A percentile compares a stretch with the other conserved stretches of the same genome.
Evolutionary conservation across 1,140 invertebrate species (phyloP).

Genomic region (Lucilia cuprina): DNA sequence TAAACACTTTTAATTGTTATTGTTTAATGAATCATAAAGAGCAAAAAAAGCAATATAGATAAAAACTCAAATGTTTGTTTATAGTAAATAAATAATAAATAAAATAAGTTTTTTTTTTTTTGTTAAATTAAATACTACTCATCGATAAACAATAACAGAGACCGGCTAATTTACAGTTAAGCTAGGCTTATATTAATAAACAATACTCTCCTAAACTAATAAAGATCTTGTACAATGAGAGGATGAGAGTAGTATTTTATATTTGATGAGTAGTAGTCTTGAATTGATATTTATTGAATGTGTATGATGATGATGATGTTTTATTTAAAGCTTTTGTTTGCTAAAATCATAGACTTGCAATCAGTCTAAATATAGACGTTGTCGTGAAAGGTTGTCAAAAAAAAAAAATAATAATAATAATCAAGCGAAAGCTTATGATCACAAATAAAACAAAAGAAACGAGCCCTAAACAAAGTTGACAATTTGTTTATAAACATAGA

Average conservation of each 20-base stretch:
- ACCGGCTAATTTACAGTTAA: conserved; percentile 13
- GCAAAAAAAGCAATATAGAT: neutral
- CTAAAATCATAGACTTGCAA: conserved; percentile 4
- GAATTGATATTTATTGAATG: neutral
- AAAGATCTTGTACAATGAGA: neutral
- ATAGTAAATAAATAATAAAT: neutral
- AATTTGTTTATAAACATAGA: neutral
- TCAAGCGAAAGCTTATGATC: neutral
- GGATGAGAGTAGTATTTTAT: neutral
- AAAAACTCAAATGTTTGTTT: conserved; percentile 6
- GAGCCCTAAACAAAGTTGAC: conserved; percentile 2
- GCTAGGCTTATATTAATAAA: neutral
- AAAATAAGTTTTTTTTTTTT: neutral
- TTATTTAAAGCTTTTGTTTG: conserved; percentile 26
- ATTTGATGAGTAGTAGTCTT: too few species aligned
- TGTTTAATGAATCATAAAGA: neutral
- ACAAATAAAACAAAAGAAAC: neutral
- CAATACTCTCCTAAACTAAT: neutral
- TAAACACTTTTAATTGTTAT: neutral
- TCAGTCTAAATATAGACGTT: conserved; percentile 21
- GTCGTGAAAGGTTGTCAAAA: conserved; percentile 12
- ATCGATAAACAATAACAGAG: conserved; percentile 20
- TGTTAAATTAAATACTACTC: neutral
- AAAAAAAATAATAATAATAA: too few species aligned
- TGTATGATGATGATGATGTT: neutral